phyloP scores from a whole-genome alignment of 2,113 vertebrate species.

The Steatornis caripensis region DNA sequence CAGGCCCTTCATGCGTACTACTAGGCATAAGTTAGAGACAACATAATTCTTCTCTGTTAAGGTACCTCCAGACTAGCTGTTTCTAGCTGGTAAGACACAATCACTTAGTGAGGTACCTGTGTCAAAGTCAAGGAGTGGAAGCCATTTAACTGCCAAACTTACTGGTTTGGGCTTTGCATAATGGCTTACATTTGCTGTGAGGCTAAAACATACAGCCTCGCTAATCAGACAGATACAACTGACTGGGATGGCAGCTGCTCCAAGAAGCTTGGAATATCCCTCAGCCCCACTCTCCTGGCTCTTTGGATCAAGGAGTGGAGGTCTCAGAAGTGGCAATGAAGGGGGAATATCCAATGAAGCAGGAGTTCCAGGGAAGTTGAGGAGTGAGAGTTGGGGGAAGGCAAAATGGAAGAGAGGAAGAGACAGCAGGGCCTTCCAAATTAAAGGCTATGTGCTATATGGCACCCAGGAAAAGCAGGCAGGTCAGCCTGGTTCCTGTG shows the following conservation, averaged over 20 bases:
- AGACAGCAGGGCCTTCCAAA: not conserved
- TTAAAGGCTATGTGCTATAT: not conserved
- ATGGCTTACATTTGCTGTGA: not conserved
- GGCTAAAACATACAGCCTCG: accelerated
- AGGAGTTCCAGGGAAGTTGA: not conserved
- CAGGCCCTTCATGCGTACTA: not conserved
- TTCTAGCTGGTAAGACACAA: not conserved
- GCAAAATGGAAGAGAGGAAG: not conserved
- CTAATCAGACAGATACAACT: not conserved
- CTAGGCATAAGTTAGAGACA: not conserved
- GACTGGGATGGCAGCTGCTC: not conserved
- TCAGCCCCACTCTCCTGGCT: not conserved
- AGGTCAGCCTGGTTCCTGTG: not conserved
- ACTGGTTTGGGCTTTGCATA: not conserved
- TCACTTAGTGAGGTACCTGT: not conserved
- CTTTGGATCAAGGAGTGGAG: not conserved
- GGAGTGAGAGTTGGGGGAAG: not conserved
- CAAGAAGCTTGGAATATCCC: not conserved
- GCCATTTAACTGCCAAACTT: not conserved
- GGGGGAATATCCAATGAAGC: not conserved
- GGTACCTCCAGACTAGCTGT: not conserved
- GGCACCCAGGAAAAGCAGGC: not conserved
- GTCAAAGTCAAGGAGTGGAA: not conserved
- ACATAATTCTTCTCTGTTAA: not conserved
- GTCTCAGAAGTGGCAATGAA: not conserved